Conservation (phyloP, 1,140 invertebrate species). For the Lordiphosa clarofinis region DNA sequence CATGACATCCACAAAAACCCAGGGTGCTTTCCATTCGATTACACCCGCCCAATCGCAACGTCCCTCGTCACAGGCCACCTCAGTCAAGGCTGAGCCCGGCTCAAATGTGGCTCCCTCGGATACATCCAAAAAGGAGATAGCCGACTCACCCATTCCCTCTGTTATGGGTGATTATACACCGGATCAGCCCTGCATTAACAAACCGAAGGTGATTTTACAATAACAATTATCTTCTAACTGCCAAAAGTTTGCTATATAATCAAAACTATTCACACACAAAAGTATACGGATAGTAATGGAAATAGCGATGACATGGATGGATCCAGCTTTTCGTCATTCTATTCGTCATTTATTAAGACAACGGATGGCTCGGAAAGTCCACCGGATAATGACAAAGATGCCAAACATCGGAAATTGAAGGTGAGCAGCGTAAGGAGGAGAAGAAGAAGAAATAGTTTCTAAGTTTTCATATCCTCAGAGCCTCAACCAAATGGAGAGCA, state of each 20-base stretch:
- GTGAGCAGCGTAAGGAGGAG: too few relatives aligned
- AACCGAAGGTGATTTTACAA: constrained; percentile 28
- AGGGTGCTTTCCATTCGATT: constrained; percentile 67
- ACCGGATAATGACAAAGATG: constrained; percentile 69
- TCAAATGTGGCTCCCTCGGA: constrained; percentile 82
- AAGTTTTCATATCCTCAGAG: constrained; percentile 16
- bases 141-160: too few relatives aligned
- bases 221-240: too few relatives aligned
- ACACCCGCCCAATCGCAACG: constrained; percentile 75
- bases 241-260: constrained; percentile 1
- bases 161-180: too few relatives aligned
- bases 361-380: constrained; percentile 79
- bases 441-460: too few relatives aligned
- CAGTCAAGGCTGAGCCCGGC: constrained; percentile 84
- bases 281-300: constrained; percentile 74
- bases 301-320: constrained; percentile 80
- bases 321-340: constrained; percentile 82
- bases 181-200: constrained; percentile 30
- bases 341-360: constrained; percentile 82
- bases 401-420: constrained; percentile 61
- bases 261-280: constrained; percentile 15
- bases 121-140: constrained; percentile 81
- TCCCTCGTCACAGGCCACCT: constrained; percentile 82
- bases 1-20: constrained; percentile 27
- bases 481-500: constrained; percentile 20